Conservation (phyloP, 2,888 invertebrate species). For the Oligia fasciuncula region DNA sequence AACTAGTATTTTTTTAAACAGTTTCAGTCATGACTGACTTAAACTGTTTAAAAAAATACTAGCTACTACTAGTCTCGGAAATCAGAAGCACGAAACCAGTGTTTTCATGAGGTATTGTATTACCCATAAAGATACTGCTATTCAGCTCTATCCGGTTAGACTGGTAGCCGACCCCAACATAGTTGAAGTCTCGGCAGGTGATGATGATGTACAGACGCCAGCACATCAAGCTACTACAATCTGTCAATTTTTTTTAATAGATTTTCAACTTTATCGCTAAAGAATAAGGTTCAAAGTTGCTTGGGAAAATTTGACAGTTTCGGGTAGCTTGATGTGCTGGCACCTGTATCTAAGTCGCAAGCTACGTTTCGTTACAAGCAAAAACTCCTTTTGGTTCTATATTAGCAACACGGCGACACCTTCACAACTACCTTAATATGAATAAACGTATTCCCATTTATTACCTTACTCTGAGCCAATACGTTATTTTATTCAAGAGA, state of each 20-base stretch:
- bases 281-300: too few species aligned
- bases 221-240: too few species aligned
- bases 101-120: neutral
- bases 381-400: neutral
- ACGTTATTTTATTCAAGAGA: constrained; percentile 48
- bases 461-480: constrained; percentile 26
- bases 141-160: neutral
- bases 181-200: neutral
- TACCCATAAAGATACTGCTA: neutral
- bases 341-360: too few species aligned
- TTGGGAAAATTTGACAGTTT: too few species aligned
- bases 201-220: neutral
- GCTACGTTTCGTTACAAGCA: neutral
- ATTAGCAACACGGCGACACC: neutral
- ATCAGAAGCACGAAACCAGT: neutral
- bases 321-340: too few species aligned
- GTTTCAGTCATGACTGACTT: too few species aligned
- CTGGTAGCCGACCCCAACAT: neutral
- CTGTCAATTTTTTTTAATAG: too few species aligned
- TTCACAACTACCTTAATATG: neutral
- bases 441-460: constrained; percentile 15
- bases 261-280: too few species aligned
- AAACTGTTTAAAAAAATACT: too few species aligned
- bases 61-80: too few species aligned
- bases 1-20: neutral